These are phyloP conservation scores for Apomyelois bistriatella DNA, from an alignment of 2,888 invertebrate genomes.

Conservation along the genomic window DNA sequence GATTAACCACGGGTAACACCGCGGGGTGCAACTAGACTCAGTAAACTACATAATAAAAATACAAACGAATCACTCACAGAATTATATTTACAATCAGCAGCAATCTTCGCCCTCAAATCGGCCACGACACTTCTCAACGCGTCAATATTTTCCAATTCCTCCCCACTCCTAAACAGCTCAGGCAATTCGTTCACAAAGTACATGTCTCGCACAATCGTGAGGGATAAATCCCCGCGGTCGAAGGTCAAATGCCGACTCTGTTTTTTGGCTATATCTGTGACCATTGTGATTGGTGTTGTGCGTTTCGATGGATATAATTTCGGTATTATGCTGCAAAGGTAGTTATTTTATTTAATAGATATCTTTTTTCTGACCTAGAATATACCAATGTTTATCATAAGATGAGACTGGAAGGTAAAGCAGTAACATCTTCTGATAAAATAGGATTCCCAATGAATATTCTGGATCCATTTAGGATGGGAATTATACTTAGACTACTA, in stretches of 20 bases:
- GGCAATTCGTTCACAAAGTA: conserved; percentile 66
- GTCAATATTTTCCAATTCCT: conserved; percentile 24
- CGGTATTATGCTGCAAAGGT: conserved; percentile 52
- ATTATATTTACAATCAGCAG: conserved; percentile 83
- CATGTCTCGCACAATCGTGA: conserved; percentile 54
- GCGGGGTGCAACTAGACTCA: no score
- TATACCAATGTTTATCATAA: no score
- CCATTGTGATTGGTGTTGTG: conserved; percentile 46
- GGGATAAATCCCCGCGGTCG: conserved; percentile 36
- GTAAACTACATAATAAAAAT: no score
- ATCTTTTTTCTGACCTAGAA: no score
- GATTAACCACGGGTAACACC: no score
- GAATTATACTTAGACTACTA: no score
- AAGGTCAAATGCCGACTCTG: conserved; percentile 47
- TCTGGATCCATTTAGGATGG: no score
- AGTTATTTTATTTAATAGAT: no score
- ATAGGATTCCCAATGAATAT: no score
- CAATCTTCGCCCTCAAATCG: conserved; percentile 59
- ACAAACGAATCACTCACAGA: no score
- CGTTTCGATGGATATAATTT: conserved; percentile 45
- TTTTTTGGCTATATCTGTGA: conserved; percentile 45
- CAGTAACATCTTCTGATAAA: no score
- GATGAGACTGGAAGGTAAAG: no score
- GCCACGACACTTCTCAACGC: conserved; percentile 42
- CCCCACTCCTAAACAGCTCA: conserved; percentile 39